Conservation (phyloP, 2,113 vertebrate species). For the Lepus americanus region DNA sequence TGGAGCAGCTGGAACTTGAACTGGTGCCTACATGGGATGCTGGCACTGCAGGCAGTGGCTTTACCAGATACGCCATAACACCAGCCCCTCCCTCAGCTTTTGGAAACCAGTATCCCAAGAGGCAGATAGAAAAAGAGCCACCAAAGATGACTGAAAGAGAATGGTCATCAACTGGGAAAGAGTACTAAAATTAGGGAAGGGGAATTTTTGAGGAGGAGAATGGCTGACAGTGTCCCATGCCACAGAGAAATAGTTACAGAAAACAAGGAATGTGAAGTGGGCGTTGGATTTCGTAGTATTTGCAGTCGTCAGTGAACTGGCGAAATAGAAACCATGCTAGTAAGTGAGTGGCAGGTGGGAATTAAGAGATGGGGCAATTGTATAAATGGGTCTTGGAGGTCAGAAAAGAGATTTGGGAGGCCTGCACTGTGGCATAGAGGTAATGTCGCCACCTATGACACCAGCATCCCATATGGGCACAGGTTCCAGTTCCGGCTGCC, state of each 20-base stretch:
- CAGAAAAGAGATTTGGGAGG: conserved; percentile 1
- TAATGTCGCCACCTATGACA: too few relatives aligned
- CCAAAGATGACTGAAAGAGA: conserved; percentile 18
- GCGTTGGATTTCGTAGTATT: background rate
- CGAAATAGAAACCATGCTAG: background rate
- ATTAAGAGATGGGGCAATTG: background rate
- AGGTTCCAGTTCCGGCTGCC: too few relatives aligned
- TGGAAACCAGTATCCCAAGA: background rate
- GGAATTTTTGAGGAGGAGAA: conserved; percentile 1
- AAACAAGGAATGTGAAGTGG: background rate
- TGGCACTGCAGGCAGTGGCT: too few relatives aligned
- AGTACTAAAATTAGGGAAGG: conserved; percentile 23
- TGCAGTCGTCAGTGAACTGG: background rate
- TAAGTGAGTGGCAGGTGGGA: background rate
- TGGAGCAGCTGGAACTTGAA: background rate
- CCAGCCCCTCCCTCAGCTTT: too few relatives aligned
- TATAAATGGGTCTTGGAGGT: background rate
- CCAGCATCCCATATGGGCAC: too few relatives aligned
- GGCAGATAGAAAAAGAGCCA: background rate
- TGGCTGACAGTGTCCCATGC: background rate
- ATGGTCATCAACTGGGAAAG: background rate
- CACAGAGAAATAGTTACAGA: background rate
- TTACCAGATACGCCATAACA: too few relatives aligned
- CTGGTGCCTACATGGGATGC: too few relatives aligned
- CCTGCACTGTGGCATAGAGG: too few relatives aligned